Conservation (phyloP, 2,797 vertebrate genomes). For the Avahi laniger region DNA sequence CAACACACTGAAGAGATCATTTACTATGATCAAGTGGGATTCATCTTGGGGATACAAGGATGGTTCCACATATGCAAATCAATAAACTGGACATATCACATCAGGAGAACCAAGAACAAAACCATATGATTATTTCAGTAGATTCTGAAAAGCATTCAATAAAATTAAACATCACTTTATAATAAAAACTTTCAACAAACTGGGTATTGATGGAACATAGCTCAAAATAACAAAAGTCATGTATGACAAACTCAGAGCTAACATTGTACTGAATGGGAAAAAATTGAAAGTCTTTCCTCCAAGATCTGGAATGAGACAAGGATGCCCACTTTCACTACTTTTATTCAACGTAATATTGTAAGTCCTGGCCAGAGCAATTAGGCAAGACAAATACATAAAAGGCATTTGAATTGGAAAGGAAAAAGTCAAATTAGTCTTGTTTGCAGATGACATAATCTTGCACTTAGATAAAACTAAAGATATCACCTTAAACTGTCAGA, state of each 20-base stretch:
- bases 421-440: too few relatives aligned
- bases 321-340: background rate
- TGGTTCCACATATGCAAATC: background rate
- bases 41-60: background rate
- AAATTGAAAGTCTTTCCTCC: background rate
- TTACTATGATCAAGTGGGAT: background rate
- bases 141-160: too few relatives aligned
- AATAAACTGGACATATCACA: background rate
- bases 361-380: background rate
- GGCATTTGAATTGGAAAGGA: background rate
- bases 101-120: too few relatives aligned
- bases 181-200: too few relatives aligned
- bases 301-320: background rate
- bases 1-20: background rate
- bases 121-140: too few relatives aligned
- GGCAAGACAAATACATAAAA: background rate
- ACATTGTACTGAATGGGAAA: background rate
- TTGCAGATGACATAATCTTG: background rate
- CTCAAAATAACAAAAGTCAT: too few relatives aligned
- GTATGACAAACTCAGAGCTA: background rate
- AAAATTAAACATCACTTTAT: too few relatives aligned
- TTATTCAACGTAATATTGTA: background rate
- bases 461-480: background rate
- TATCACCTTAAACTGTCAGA: background rate
- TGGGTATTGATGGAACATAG: too few relatives aligned